These are phyloP conservation scores for Corythornis vintsioides DNA, from an alignment of 2,113 vertebrate genomes.

Conservation along the genomic window DNA sequence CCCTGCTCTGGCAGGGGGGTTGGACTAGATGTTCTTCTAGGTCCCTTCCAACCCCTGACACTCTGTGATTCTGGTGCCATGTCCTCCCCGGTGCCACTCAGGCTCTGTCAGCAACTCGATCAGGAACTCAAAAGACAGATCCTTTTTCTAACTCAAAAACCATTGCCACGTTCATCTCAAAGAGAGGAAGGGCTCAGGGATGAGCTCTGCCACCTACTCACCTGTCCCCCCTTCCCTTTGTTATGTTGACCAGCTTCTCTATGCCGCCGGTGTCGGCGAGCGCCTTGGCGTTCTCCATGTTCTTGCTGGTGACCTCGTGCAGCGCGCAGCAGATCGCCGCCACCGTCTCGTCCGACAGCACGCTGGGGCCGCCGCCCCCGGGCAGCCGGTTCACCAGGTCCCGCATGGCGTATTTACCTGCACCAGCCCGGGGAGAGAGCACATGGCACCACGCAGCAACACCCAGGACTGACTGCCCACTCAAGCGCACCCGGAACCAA, in stretches of 20 bases:
- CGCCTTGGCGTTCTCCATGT: slow-evolving; percentile 99
- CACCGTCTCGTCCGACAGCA: slow-evolving; percentile 92
- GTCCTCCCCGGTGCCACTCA: background rate
- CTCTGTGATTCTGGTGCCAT: background rate
- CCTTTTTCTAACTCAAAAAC: background rate
- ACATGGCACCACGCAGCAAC: no score
- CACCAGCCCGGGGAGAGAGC: no score
- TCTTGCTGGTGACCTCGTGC: slow-evolving; percentile 97
- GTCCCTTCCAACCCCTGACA: no score
- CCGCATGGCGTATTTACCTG: slow-evolving; percentile 97
- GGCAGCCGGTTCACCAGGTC: slow-evolving; percentile 96
- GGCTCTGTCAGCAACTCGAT: background rate
- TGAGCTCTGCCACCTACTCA: slow-evolving; percentile 45
- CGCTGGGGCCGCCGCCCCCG: slow-evolving; percentile 82
- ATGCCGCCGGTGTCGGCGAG: slow-evolving; percentile 94
- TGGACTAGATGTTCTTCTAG: no score
- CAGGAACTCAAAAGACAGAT: background rate
- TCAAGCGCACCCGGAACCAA: background rate
- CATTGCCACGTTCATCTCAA: background rate
- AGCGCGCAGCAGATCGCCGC: slow-evolving; percentile 96
- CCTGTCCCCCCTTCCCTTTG: slow-evolving; percentile 95
- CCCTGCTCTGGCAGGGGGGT: no score
- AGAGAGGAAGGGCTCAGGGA: background rate
- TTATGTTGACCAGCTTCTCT: slow-evolving; percentile 97
- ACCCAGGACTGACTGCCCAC: background rate